Conservation (phyloP, 2,113 vertebrate genomes). For the Solenodon paradoxus region DNA sequence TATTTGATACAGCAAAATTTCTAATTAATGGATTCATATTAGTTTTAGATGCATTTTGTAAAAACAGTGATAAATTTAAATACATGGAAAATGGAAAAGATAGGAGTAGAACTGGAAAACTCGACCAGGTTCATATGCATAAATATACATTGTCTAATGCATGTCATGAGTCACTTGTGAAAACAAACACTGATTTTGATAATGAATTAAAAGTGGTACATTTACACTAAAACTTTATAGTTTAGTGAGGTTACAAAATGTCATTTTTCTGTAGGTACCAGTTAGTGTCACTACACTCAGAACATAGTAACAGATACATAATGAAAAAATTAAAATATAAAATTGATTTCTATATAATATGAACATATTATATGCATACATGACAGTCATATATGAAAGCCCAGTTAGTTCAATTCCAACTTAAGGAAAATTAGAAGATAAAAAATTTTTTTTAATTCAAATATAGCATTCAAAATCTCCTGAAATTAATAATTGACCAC, state of each 20-base stretch:
- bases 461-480: slow-evolving; percentile 47
- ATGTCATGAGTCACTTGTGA: slow-evolving; percentile 21
- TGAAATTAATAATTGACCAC: slow-evolving; percentile 63
- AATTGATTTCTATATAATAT: slow-evolving; percentile 46
- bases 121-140: neutral
- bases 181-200: slow-evolving; percentile 37
- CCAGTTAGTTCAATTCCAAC: slow-evolving; percentile 32
- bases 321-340: slow-evolving; percentile 22
- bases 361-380: slow-evolving; percentile 47
- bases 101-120: neutral
- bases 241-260: slow-evolving; percentile 44
- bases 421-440: slow-evolving; percentile 23
- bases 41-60: slow-evolving; percentile 33
- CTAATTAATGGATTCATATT: neutral
- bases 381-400: slow-evolving; percentile 30
- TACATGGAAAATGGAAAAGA: slow-evolving; percentile 33
- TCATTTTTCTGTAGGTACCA: slow-evolving; percentile 60
- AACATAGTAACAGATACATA: slow-evolving; percentile 54
- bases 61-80: slow-evolving; percentile 46
- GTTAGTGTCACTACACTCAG: slow-evolving; percentile 59
- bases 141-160: neutral
- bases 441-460: slow-evolving; percentile 41
- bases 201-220: slow-evolving; percentile 19
- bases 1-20: neutral
- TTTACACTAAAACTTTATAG: slow-evolving; percentile 48